A percentile compares a stretch with the other conserved stretches of the same genome.
phyloP scores from a whole-genome alignment of 2,797 vertebrate genomes.

The Sparidentex hasta region DNA sequence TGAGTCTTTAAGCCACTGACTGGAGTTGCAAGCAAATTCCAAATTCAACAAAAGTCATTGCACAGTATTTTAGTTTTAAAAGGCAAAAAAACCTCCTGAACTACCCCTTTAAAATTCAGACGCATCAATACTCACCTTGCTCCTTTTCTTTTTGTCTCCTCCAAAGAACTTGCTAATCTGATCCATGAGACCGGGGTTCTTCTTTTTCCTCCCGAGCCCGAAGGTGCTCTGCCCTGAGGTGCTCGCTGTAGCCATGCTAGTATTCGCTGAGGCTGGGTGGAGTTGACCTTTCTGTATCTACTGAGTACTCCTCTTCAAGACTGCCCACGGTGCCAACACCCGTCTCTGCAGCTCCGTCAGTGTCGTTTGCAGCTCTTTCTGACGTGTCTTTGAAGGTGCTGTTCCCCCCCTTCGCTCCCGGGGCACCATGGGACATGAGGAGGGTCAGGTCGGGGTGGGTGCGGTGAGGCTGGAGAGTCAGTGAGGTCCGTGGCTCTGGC shows the following conservation, averaged over 20 bases:
- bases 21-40: background rate
- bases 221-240: constrained; percentile 93
- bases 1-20: too few relatives aligned
- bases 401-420: constrained; percentile 83
- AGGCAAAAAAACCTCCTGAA: background rate
- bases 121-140: constrained; percentile 91
- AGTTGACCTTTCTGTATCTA: constrained; percentile 54
- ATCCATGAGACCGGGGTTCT: constrained; percentile 93
- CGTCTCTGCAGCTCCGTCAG: constrained; percentile 86
- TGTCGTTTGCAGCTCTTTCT: constrained; percentile 89
- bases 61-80: background rate
- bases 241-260: constrained; percentile 92
- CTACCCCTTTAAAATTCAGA: background rate
- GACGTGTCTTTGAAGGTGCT: constrained; percentile 97
- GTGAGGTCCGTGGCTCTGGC: constrained; percentile 90
- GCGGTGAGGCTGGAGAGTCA: constrained; percentile 80
- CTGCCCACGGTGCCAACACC: constrained; percentile 80
- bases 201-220: constrained; percentile 90
- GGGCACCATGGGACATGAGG: constrained; percentile 94
- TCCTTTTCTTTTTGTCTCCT: constrained; percentile 94
- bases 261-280: constrained; percentile 60
- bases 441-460: constrained; percentile 87
- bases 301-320: constrained; percentile 86
- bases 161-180: constrained; percentile 96
- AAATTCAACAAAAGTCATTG: background rate